These are phyloP conservation scores for Mustelus asterias DNA, from an alignment of 2,113 vertebrate genomes.

Conservation along the genomic window DNA sequence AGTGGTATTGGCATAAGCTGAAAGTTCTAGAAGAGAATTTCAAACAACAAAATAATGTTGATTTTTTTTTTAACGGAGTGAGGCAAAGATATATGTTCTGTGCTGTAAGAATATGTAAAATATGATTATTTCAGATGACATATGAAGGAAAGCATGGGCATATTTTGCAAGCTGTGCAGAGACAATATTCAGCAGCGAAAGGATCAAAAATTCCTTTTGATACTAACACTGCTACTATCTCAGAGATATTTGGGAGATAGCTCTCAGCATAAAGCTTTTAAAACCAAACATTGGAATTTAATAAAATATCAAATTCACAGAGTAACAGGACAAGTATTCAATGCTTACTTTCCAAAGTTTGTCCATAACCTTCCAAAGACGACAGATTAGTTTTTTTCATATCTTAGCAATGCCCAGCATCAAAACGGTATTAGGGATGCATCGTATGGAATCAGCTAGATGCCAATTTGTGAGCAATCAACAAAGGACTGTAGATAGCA, in stretches of 20 bases:
- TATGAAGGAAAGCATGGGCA: neutral
- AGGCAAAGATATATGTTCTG: neutral
- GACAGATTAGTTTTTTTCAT: neutral
- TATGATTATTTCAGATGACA: neutral
- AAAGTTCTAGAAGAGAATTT: neutral
- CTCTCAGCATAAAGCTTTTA: neutral
- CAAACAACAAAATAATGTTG: neutral
- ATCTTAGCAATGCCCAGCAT: neutral
- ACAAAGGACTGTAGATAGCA: neutral
- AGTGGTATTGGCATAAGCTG: neutral
- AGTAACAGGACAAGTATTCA: neutral
- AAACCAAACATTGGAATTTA: neutral
- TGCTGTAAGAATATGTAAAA: neutral
- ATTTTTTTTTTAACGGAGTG: neutral
- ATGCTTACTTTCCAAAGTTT: neutral
- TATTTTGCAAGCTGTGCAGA: neutral
- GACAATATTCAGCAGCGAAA: neutral
- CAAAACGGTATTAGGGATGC: neutral
- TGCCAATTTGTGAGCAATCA: neutral
- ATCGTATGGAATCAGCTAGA: too few species aligned
- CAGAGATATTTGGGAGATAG: neutral
- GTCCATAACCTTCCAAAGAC: neutral
- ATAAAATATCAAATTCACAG: conserved; percentile 2
- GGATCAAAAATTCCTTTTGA: neutral
- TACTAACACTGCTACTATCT: neutral